Evolutionary conservation across 2,113 vertebrate species (phyloP).

Genomic region (Diphyllodes magnificus): DNA sequence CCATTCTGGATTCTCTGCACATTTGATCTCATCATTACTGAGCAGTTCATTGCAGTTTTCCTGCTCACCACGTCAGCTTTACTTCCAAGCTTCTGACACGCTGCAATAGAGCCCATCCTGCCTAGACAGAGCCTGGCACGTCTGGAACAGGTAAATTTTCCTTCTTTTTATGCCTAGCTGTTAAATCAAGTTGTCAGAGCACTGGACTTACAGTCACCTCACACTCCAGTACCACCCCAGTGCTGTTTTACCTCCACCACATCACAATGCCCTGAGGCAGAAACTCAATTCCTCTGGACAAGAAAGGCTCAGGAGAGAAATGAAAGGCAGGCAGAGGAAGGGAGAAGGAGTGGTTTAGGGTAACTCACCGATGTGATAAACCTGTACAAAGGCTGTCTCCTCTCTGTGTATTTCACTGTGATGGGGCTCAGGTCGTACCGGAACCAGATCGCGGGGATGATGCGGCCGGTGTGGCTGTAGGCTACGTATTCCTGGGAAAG

Average conservation of each 20-base stretch:
- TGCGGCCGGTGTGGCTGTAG: constrained; percentile 96
- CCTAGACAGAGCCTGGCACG: background rate
- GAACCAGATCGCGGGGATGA: constrained; percentile 99
- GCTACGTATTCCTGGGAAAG: constrained; percentile 88
- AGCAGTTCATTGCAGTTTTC: background rate
- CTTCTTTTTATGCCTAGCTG: background rate
- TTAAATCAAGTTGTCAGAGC: background rate
- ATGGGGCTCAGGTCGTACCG: constrained; percentile 97
- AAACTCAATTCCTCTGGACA: background rate
- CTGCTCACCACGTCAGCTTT: background rate
- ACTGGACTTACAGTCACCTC: background rate
- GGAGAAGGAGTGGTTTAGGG: background rate
- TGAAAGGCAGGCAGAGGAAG: background rate
- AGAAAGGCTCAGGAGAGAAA: background rate
- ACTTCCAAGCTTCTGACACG: background rate
- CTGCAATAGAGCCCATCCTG: background rate
- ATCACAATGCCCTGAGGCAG: background rate
- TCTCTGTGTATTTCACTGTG: constrained; percentile 98
- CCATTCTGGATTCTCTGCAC: background rate
- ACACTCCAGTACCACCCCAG: background rate
- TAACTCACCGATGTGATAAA: constrained; percentile 96
- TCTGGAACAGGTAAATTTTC: background rate
- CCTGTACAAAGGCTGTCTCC: constrained; percentile 92
- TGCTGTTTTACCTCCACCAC: background rate
- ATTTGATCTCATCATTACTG: background rate